Percentiles rank a stretch among this genome's conserved stretches.
These are phyloP conservation scores for Drosophila bipectinata DNA, from an alignment of 1,140 invertebrate species.

Conservation along the genomic window DNA sequence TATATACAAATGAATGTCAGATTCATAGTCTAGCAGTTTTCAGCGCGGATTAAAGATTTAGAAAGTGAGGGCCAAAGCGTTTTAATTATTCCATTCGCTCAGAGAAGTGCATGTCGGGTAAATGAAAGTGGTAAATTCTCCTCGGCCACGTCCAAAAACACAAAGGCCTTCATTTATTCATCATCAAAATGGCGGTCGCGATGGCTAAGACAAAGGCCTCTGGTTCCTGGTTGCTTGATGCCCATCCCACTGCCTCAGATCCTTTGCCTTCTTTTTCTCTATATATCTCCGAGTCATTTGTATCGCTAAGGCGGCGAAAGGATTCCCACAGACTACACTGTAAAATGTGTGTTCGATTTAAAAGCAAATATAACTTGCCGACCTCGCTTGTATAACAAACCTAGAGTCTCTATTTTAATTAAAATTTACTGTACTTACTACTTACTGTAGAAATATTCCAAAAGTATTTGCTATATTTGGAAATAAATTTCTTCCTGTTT, in stretches of 20 bases:
- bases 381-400: too few relatives aligned
- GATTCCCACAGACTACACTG: constrained; percentile 24
- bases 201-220: constrained; percentile 62
- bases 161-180: constrained; percentile 80
- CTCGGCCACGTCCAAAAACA: constrained; percentile 45
- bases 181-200: constrained; percentile 74
- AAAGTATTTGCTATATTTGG: neutral
- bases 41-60: neutral
- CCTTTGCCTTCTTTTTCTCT: neutral
- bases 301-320: constrained; percentile 37
- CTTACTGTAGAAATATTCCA: neutral
- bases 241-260: neutral
- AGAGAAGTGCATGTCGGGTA: constrained; percentile 47
- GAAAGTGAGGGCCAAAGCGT: constrained; percentile 9
- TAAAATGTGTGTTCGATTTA: too few relatives aligned
- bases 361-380: neutral
- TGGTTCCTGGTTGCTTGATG: neutral
- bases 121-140: constrained; percentile 75
- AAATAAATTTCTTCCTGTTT: neutral
- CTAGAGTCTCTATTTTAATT: neutral
- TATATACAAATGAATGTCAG: constrained; percentile 16
- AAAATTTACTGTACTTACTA: too few relatives aligned
- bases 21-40: constrained; percentile 23
- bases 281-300: constrained; percentile 46
- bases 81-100: constrained; percentile 64